Evolutionary conservation across 2,888 invertebrate genomes (phyloP).

Genomic region (Apamea crenata): DNA sequence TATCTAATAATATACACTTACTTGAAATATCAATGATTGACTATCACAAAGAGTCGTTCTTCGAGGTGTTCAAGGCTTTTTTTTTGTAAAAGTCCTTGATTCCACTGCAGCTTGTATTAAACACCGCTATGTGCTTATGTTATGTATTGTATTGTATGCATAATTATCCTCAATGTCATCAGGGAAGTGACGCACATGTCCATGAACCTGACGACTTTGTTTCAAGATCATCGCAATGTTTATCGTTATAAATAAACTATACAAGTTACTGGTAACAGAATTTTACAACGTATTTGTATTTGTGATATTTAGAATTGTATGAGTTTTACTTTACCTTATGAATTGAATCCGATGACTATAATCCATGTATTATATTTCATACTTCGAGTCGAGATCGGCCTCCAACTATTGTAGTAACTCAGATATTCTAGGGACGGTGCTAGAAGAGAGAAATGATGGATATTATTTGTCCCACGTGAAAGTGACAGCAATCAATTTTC

Average conservation of each 20-base stretch:
- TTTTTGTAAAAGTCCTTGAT: not conserved
- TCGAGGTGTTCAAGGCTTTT: not conserved
- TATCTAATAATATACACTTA: not conserved
- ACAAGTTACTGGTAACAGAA: not conserved
- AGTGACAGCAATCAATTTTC: slow-evolving; percentile 1
- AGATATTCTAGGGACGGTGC: not conserved
- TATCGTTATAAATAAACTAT: slow-evolving; percentile 31
- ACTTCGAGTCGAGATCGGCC: not conserved
- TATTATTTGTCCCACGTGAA: not conserved
- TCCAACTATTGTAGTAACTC: not conserved
- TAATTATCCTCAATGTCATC: slow-evolving; percentile 56
- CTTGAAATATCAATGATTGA: not conserved
- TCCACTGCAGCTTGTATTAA: slow-evolving; percentile 20
- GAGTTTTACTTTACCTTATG: not conserved
- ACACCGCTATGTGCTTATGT: not conserved
- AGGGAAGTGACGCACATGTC: slow-evolving; percentile 53
- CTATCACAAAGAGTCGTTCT: not conserved
- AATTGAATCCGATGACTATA: not conserved
- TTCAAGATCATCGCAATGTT: slow-evolving; percentile 54
- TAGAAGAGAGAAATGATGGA: slow-evolving; percentile 13
- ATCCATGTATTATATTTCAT: not conserved
- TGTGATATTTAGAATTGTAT: not conserved
- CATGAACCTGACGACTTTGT: slow-evolving; percentile 58
- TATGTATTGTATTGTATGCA: slow-evolving; percentile 45
- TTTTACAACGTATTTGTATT: not conserved